phyloP scores from a whole-genome alignment of 1,140 invertebrate species.

The Bombus pyrosoma region DNA sequence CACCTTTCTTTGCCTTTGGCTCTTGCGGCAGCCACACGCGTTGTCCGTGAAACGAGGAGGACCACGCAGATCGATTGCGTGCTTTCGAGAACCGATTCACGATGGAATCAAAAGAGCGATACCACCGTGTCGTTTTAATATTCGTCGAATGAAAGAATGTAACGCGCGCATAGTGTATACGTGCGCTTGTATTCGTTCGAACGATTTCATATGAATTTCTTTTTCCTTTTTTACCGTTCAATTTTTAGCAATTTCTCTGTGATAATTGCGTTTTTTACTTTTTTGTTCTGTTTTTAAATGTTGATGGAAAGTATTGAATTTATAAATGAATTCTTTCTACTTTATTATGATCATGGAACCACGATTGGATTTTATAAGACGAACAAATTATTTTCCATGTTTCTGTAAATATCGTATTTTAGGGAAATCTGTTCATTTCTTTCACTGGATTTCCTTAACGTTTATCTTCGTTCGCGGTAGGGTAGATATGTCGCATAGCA shows the following conservation, averaged over 20 bases:
- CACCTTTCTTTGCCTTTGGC: conserved; percentile 7
- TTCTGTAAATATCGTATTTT: no score
- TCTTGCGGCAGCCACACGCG: conserved; percentile 39
- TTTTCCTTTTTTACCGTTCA: no score
- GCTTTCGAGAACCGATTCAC: conserved; percentile 17
- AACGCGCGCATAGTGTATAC: not conserved
- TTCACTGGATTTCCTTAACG: no score
- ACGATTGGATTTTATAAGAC: no score
- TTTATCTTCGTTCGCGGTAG: no score
- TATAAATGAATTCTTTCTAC: no score
- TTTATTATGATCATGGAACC: no score
- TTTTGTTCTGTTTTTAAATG: not conserved
- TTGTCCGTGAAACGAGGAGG: conserved; percentile 32
- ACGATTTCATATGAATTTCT: not conserved
- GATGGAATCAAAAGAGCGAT: conserved; percentile 13
- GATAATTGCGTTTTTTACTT: not conserved
- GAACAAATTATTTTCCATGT: no score
- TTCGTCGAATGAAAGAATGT: not conserved
- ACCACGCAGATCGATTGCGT: conserved; percentile 8
- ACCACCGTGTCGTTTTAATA: conserved; percentile 24
- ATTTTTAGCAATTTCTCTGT: not conserved
- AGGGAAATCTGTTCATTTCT: no score
- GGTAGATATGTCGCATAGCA: not conserved
- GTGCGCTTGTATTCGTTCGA: no score
- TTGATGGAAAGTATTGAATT: not conserved